These are phyloP conservation scores for Zosterops japonicus DNA, from an alignment of 2,113 vertebrate species.

Conservation along the genomic window DNA sequence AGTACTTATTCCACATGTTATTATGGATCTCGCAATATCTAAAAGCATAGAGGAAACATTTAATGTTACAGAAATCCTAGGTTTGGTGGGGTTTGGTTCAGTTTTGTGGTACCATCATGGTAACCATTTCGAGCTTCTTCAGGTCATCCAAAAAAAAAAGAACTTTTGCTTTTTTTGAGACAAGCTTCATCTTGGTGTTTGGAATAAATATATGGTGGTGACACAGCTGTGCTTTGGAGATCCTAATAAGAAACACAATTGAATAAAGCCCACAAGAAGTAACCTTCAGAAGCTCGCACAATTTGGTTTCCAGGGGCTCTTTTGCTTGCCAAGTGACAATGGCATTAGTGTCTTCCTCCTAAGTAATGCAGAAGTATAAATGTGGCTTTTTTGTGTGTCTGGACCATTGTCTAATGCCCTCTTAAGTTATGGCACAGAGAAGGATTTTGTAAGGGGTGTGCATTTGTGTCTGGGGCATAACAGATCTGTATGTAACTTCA, in stretches of 20 bases:
- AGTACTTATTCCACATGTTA: not conserved
- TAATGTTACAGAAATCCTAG: not conserved
- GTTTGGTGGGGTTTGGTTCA: fast-evolving
- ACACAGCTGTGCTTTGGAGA: not conserved
- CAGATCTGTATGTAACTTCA: not conserved
- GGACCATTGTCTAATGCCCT: not conserved
- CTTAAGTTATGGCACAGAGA: not conserved
- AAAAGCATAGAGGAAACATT: not conserved
- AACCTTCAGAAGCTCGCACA: not conserved
- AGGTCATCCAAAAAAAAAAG: not conserved
- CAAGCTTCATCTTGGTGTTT: not conserved
- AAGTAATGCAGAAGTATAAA: not conserved
- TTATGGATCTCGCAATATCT: not conserved
- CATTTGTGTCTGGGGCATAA: not conserved
- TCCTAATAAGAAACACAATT: not conserved
- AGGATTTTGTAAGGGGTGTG: not conserved
- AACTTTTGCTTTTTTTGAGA: not conserved
- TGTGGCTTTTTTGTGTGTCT: not conserved
- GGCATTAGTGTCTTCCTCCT: not conserved
- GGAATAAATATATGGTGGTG: not conserved
- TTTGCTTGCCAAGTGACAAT: not conserved
- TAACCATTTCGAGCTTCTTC: not conserved
- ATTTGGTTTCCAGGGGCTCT: not conserved
- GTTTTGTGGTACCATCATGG: not conserved
- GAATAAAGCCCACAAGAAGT: not conserved